Evolutionary conservation across 2,113 vertebrate species (phyloP), one percentile per base, ranked within the genome.

Genomic region (Emydura subglobosa): DNA sequence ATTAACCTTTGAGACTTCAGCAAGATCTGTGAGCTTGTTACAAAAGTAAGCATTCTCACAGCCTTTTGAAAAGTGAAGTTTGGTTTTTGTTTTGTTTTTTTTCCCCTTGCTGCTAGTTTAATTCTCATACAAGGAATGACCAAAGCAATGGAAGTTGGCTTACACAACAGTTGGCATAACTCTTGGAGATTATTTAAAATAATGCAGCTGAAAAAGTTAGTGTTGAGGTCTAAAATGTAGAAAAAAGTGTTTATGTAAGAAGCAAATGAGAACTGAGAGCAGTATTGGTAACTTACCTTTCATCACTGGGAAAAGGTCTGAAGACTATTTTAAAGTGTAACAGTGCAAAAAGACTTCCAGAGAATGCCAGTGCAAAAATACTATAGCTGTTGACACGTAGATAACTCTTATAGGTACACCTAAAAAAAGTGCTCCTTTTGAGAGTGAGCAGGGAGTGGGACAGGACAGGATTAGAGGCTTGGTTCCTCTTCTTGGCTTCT

Each of bases 1-100:
- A 79, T 96, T 92, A 90, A 89, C 92, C 79, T 50, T 47, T 91
- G 92, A 81, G 50, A 42, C 65, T 93, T 87, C 91, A 92, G 82
- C 89, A 88, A 91, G 85, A 95, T 59, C 92, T 88, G n/a, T 82
- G 74, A 93, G 86, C 19, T 83, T 86, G 50, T 79, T 81, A 68
- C 24, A 90, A 87, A 91, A 57, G 54, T 21, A 0, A 81, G 44
- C 88, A 47, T 95, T 90, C 50, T 89, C 82, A 81, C 17, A 65
- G 1, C 39, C 1, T 89, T 95, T 76, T 86, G 74, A 72, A 96
- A 95, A 93, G 84, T 74, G n/a, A 79, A 34, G 3, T 89, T 95
- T 82, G n/a, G 9, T 51, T 87, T 53, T 89, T 19, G 82, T 93
- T 94, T 53, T 89, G 16, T 82, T 93, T 94, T 86, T 14, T 82